Conservation (phyloP, 1,140 invertebrate genomes). For the Pseudomyrmex pallidus region DNA sequence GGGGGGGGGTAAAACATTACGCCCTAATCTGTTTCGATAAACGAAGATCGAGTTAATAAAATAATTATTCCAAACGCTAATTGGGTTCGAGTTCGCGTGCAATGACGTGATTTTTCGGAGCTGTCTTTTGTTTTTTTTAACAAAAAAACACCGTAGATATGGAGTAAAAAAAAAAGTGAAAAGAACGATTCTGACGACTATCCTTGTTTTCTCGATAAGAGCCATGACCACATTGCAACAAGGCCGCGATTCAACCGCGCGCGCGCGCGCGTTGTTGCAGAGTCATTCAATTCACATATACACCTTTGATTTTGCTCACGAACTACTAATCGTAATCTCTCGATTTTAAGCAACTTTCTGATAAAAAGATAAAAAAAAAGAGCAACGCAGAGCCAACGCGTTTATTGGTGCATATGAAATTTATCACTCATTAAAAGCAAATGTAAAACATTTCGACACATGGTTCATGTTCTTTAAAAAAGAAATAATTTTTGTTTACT, state of each 20-base stretch:
- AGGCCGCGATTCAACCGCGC: constrained; percentile 67
- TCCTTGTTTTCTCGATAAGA: constrained; percentile 63
- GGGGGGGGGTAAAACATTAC: no score
- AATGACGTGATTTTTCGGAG: not conserved
- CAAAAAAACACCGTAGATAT: constrained; percentile 43
- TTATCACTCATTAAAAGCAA: no score
- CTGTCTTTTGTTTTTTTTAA: no score
- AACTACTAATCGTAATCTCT: no score
- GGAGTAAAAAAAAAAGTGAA: constrained; percentile 77
- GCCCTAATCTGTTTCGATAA: no score
- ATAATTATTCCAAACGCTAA: not conserved
- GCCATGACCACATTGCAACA: constrained; percentile 81
- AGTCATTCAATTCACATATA: constrained; percentile 40
- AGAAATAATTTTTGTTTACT: no score
- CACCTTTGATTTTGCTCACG: not conserved
- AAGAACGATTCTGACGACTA: constrained; percentile 72
- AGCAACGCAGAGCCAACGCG: no score
- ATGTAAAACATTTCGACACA: no score
- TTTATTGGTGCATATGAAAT: no score
- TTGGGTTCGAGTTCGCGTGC: not conserved
- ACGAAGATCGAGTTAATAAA: not conserved
- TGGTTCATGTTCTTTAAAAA: no score
- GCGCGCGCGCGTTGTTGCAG: constrained; percentile 5
- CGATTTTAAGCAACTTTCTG: no score
- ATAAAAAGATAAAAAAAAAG: no score